phyloP scores from a whole-genome alignment of 2,113 vertebrate genomes.

The Benitochromis conjunctus region DNA sequence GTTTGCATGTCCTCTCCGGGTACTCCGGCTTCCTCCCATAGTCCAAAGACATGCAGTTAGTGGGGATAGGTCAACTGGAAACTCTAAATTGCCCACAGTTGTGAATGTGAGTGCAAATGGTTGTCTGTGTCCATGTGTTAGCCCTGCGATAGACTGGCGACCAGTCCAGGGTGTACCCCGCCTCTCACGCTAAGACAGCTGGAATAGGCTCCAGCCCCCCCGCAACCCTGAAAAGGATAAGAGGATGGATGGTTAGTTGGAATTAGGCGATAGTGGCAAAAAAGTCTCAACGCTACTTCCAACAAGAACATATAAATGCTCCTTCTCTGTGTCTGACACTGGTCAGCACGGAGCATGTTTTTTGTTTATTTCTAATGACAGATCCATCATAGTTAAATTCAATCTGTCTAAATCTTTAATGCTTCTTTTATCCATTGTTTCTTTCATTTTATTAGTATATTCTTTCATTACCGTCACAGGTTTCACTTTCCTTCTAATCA shows the following conservation, averaged over 20 bases:
- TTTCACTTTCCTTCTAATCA: not conserved
- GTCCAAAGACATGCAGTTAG: not conserved
- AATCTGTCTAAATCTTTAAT: not conserved
- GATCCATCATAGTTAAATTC: not conserved
- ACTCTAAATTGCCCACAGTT: not conserved
- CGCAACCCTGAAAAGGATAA: not conserved
- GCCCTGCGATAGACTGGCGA: not conserved
- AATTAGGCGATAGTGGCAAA: not conserved
- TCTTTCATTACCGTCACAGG: not conserved
- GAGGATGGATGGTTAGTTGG: not conserved
- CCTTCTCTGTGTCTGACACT: not conserved
- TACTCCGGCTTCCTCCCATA: not conserved
- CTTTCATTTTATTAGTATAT: not conserved
- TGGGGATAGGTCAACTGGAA: not conserved
- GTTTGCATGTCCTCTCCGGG: fast-evolving
- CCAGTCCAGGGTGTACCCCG: not conserved
- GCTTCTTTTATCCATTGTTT: not conserved
- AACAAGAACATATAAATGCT: not conserved
- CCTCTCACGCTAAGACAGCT: not conserved
- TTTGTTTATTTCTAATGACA: not conserved
- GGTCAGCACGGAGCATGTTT: not conserved
- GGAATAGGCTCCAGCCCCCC: not conserved
- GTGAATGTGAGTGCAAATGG: not conserved
- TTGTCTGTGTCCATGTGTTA: not conserved
- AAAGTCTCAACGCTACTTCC: not conserved